These are phyloP conservation scores for Rattus rattus DNA, from an alignment of 2,113 vertebrate species.

Conservation along the genomic window DNA sequence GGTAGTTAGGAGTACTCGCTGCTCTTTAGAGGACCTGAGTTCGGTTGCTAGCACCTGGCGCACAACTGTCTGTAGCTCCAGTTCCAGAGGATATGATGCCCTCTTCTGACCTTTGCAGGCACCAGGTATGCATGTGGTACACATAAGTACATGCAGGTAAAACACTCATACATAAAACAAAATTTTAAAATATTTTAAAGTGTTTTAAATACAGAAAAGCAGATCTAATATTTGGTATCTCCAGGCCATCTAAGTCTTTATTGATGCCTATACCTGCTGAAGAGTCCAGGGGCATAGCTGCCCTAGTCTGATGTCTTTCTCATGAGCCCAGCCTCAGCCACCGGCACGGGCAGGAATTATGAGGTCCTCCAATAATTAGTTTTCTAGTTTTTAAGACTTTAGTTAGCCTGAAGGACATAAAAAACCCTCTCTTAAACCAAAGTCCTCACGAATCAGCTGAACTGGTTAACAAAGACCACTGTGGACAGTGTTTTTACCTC, in stretches of 20 bases:
- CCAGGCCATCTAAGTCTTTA: not conserved
- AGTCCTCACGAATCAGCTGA: constrained; percentile 20
- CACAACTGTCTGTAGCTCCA: not conserved
- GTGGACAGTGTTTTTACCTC: constrained; percentile 88
- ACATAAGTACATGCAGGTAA: not conserved
- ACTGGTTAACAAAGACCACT: not conserved
- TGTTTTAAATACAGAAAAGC: not conserved
- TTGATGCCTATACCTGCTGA: not conserved
- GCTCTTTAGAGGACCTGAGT: not conserved
- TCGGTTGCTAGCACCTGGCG: not conserved
- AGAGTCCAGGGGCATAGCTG: not conserved
- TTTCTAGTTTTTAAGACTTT: constrained; percentile 21
- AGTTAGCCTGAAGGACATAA: not conserved
- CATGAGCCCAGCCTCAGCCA: not conserved
- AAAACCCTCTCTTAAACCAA: constrained; percentile 34
- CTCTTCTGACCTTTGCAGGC: not conserved
- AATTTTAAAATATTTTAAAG: not conserved
- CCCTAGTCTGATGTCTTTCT: not conserved
- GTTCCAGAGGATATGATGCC: not conserved
- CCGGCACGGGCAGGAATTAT: not conserved
- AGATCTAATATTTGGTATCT: not conserved
- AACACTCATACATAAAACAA: not conserved
- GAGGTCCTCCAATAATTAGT: not conserved
- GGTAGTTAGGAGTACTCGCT: not conserved
- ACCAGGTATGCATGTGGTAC: not conserved